phyloP scores from a whole-genome alignment of 2,888 invertebrate genomes.

The Morpho achilles region DNA sequence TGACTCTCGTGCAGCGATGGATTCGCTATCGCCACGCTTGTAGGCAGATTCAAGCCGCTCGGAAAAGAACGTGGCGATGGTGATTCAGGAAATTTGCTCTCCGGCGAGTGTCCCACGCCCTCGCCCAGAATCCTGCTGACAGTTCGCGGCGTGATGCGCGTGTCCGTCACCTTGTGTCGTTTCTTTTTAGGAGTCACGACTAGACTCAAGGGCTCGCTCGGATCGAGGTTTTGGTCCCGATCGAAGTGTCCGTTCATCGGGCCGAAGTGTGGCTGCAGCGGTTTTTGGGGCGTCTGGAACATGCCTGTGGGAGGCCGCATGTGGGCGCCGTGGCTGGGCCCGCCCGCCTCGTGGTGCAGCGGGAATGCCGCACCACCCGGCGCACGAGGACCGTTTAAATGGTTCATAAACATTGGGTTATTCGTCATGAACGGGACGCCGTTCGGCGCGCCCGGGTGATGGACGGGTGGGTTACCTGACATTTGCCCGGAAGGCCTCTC shows the following conservation, averaged over 20 bases:
- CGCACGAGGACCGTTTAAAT: conserved; percentile 80
- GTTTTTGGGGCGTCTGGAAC: conserved; percentile 92
- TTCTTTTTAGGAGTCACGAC: conserved; percentile 98
- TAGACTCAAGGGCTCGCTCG: conserved; percentile 95
- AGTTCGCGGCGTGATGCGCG: conserved; percentile 93
- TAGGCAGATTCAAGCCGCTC: conserved; percentile 94
- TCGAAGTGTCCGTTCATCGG: conserved; percentile 82
- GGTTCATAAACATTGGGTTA: conserved; percentile 70
- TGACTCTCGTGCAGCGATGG: conserved; percentile 96
- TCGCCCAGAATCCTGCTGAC: conserved; percentile 92
- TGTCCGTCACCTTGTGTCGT: conserved; percentile 97
- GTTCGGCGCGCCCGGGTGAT: conserved; percentile 64
- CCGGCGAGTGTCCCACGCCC: conserved; percentile 85
- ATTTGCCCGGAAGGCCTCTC: conserved; percentile 79
- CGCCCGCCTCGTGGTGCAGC: conserved; percentile 83
- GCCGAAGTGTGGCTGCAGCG: conserved; percentile 83
- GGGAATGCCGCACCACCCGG: conserved; percentile 82
- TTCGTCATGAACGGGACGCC: conserved; percentile 71
- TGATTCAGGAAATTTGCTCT: conserved; percentile 80
- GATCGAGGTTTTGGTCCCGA: conserved; percentile 88
- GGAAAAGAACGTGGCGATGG: conserved; percentile 88
- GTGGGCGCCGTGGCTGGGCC: conserved; percentile 65
- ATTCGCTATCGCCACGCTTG: conserved; percentile 97
- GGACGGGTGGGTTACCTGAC: conserved; percentile 79
- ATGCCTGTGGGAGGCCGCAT: conserved; percentile 83